A percentile compares a stretch with the other conserved stretches of the same genome.
These are phyloP conservation scores for Eupithecia insigniata DNA, from an alignment of 2,888 invertebrate species.

Conservation along the genomic window DNA sequence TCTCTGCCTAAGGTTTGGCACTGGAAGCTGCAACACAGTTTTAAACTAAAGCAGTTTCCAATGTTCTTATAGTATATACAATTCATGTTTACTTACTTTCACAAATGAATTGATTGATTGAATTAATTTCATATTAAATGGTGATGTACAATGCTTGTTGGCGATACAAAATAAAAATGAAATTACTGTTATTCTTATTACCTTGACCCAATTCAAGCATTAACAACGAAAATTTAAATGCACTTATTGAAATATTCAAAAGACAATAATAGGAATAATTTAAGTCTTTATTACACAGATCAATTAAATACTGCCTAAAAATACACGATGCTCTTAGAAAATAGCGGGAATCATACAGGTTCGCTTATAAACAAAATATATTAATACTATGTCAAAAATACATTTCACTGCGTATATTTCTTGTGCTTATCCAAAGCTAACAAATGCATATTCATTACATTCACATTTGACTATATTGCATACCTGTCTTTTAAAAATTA, in stretches of 20 bases:
- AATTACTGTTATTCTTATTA: background rate
- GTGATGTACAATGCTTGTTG: background rate
- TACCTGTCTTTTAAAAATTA: background rate
- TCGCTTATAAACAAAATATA: slow-evolving; percentile 32
- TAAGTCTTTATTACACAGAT: slow-evolving; percentile 56
- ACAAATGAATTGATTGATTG: too few species aligned
- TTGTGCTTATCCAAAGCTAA: slow-evolving; percentile 34
- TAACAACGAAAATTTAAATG: background rate
- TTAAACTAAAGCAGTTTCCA: too few species aligned
- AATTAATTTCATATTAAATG: background rate
- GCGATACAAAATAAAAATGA: background rate
- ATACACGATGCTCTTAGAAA: slow-evolving; percentile 47
- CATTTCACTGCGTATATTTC: slow-evolving; percentile 34
- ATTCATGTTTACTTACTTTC: too few species aligned
- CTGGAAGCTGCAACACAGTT: too few species aligned
- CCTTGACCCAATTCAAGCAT: background rate
- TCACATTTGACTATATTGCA: background rate
- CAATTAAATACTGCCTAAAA: slow-evolving; percentile 40
- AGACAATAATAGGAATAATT: slow-evolving; percentile 14
- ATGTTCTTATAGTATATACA: too few species aligned
- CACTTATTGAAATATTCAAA: background rate
- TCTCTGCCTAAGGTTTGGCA: too few species aligned
- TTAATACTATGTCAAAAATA: slow-evolving; percentile 18
- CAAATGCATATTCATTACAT: background rate
- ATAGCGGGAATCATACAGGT: slow-evolving; percentile 42